Evolutionary conservation across 1,140 invertebrate genomes (phyloP), one percentile per base, ranked within the genome.

Genomic region (Rhopalosiphum padi): DNA sequence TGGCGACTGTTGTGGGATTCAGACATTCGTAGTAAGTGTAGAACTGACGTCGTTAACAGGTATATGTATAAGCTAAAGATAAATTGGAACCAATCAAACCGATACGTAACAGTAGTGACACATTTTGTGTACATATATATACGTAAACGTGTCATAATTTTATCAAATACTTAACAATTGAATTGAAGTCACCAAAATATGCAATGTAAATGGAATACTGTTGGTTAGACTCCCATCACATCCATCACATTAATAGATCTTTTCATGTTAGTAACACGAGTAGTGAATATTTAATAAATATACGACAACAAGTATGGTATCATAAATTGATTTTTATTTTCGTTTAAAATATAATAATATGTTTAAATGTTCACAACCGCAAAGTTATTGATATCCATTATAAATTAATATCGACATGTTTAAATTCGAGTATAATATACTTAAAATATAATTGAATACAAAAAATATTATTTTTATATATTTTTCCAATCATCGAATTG

Each of bases 271-370:
- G 55, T 23, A 60, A n/a, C 35, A 21, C 18, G 21, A 37, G 7
- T 83, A n/a, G 1, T 43, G 41, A 7, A 46, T 86, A 86, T 35
- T 18, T 7, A 87, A 88, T 88, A 88, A 88, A 88, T 53, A 35
- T n/a, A 88, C 51, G 23, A 35, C 35, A 55, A 55, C 41, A 18
- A 55, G 55, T 55, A 18, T 41, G 9, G 7, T 48, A 7, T 48
- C 21, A 21, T 89, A 55, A 89, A 55, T 46, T 25, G 46, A 55
- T 55, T 89, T 89, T 89, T 89, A 89, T 89, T 89, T 55, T 18
- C 60, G 15, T 77, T 77, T 77, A 77, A 77, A 77, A 77, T 77
- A 35, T 18, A 15, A 89, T 37, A 55, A 37, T 30, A 89, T 30
- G 23, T 89, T 53, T 89, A 55, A 22, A 89, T 89, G 5, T 89